Evolutionary conservation across 2,797 vertebrate species (phyloP).

Genomic region (Spheniscus humboldti): DNA sequence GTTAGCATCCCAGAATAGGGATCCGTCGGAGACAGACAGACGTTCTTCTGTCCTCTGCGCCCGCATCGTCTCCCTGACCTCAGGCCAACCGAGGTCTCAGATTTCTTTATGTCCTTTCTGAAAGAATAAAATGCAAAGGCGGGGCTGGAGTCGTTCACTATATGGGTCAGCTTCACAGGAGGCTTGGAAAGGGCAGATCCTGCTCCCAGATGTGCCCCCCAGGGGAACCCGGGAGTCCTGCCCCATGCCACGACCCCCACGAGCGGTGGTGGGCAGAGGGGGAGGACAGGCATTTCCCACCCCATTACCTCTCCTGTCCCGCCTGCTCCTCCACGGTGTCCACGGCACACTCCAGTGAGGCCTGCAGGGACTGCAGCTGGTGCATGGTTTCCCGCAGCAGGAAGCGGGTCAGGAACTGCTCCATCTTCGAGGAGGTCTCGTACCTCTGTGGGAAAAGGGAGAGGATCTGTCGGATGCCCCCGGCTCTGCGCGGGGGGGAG

Average conservation of each 20-base stretch:
- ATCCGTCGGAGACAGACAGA: conserved; percentile 80
- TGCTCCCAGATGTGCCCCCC: not conserved
- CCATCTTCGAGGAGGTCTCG: conserved; percentile 74
- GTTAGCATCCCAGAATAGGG: conserved; percentile 77
- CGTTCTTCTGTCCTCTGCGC: conserved; percentile 80
- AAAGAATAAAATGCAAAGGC: not conserved
- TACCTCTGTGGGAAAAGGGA: conserved; percentile 63
- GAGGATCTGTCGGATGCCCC: not conserved
- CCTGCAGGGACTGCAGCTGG: conserved; percentile 78
- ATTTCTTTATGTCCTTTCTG: conserved; percentile 73
- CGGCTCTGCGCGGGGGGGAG: accelerated
- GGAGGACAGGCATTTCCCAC: accelerated
- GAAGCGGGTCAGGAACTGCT: conserved; percentile 81
- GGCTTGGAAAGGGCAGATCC: not conserved
- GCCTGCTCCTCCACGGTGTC: conserved; percentile 77
- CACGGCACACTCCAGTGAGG: conserved; percentile 75
- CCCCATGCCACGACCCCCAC: not conserved
- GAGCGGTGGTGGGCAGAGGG: accelerated
- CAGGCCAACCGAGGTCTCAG: conserved; percentile 67
- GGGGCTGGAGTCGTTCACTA: not conserved
- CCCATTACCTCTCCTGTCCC: conserved; percentile 50
- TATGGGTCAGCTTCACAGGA: accelerated
- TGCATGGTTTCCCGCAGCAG: conserved; percentile 77
- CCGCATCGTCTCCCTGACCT: conserved; percentile 78
- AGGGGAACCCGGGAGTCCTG: accelerated